Conservation (phyloP, 1,140 invertebrate species). For the Musca domestica region DNA sequence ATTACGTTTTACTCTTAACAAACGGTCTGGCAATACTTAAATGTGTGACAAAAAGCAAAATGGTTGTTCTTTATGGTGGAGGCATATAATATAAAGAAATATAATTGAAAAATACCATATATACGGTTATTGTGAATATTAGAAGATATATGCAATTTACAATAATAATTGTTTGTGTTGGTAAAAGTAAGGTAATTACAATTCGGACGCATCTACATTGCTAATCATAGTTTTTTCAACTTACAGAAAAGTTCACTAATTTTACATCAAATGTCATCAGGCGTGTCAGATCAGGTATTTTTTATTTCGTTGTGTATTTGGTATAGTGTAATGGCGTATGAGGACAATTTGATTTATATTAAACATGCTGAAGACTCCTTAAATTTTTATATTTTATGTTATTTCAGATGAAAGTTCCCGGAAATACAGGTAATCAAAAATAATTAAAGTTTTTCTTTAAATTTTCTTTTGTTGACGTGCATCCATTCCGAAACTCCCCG, state of each 20-base stretch:
- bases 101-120: slow-evolving; percentile 16
- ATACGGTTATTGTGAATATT: slow-evolving; percentile 13
- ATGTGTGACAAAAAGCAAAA: slow-evolving; percentile 17
- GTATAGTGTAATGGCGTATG: background rate
- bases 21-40: too few species aligned
- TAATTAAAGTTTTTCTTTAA: background rate
- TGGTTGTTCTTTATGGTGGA: slow-evolving; percentile 16
- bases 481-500: too few species aligned
- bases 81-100: slow-evolving; percentile 21
- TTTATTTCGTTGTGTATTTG: slow-evolving; percentile 6
- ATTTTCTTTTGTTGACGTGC: too few species aligned
- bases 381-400: background rate
- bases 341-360: background rate
- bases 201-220: too few species aligned
- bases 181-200: background rate
- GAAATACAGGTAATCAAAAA: slow-evolving; percentile 50
- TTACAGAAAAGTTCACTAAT: slow-evolving; percentile 25
- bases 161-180: slow-evolving; percentile 15
- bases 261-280: slow-evolving; percentile 64
- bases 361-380: background rate
- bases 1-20: too few species aligned
- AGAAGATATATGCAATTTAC: slow-evolving; percentile 11
- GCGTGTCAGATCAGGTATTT: slow-evolving; percentile 67
- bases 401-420: slow-evolving; percentile 49
- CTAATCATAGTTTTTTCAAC: background rate